Conservation (phyloP, 2,797 vertebrate genomes). For the Aulostomus chinensis region DNA sequence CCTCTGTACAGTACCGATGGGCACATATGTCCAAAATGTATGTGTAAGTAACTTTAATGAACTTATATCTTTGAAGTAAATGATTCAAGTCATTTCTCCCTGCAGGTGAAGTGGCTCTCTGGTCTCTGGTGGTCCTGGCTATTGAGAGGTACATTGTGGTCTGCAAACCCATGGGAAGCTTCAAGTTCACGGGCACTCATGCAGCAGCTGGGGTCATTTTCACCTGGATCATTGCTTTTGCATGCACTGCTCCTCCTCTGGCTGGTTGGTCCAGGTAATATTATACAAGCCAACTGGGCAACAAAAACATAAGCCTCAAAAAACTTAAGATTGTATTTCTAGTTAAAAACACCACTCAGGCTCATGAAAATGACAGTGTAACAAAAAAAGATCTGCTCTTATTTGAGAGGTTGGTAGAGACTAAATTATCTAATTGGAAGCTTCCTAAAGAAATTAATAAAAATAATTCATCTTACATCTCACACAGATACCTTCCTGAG, state of each 20-base stretch:
- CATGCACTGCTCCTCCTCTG: constrained; percentile 79
- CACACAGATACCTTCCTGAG: constrained; percentile 79
- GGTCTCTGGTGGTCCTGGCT: constrained; percentile 69
- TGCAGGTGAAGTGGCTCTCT: constrained; percentile 54
- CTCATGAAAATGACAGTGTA: too few relatives aligned
- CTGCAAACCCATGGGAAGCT: constrained; percentile 88
- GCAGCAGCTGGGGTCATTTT: constrained; percentile 74
- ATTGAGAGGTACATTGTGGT: constrained; percentile 80
- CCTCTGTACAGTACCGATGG: too few relatives aligned
- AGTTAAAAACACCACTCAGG: too few relatives aligned
- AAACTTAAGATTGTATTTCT: too few relatives aligned
- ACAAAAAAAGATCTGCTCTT: too few relatives aligned
- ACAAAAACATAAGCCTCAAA: too few relatives aligned
- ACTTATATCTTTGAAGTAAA: not conserved
- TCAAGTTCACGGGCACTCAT: constrained; percentile 76
- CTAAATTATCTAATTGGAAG: too few relatives aligned
- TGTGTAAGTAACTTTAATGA: not conserved
- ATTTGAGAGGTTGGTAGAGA: too few relatives aligned
- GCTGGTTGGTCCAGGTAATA: constrained; percentile 85
- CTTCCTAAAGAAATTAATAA: too few relatives aligned
- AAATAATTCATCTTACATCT: not conserved
- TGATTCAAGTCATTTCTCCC: not conserved
- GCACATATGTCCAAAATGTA: too few relatives aligned
- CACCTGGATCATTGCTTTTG: constrained; percentile 81
- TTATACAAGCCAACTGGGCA: too few relatives aligned